Percentiles rank a stretch among this genome's conserved stretches.
Conservation (phyloP, 1,140 invertebrate species). For the Penaeus japonicus region DNA sequence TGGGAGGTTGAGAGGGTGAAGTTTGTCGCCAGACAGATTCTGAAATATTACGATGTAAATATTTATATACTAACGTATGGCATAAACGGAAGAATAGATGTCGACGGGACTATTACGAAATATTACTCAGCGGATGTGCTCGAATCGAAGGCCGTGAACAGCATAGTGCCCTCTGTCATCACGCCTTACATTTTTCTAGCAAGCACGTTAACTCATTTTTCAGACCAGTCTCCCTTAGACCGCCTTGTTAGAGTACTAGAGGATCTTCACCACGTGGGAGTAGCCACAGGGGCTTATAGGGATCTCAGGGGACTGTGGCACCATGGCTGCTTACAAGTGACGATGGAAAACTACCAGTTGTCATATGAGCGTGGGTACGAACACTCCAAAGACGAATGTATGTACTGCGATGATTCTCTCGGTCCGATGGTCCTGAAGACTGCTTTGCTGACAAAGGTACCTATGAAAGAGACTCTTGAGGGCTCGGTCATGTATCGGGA, state of each 20-base stretch:
- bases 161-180: constrained; percentile 41
- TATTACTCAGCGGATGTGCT: background rate
- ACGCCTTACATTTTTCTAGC: constrained; percentile 62
- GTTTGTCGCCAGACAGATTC: background rate
- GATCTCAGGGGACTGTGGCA: constrained; percentile 61
- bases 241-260: constrained; percentile 61
- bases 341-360: constrained; percentile 61
- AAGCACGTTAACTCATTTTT: constrained; percentile 59
- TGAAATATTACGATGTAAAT: constrained; percentile 19
- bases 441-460: constrained; percentile 39
- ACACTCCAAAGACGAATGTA: constrained; percentile 62
- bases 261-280: constrained; percentile 40
- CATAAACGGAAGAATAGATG: background rate
- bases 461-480: constrained; percentile 57
- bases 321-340: constrained; percentile 61
- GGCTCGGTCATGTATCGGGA: constrained; percentile 59
- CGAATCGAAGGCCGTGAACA: constrained; percentile 57
- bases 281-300: constrained; percentile 61
- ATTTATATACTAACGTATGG: constrained; percentile 2
- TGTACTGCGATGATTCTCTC: constrained; percentile 62
- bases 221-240: constrained; percentile 59
- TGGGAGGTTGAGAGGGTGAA: background rate
- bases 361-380: constrained; percentile 61
- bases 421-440: constrained; percentile 61
- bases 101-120: background rate